Percentiles rank a stretch among this genome's conserved stretches.
These are phyloP conservation scores for Dichetophora obliterata DNA, from an alignment of 2,888 invertebrate species.

Conservation along the genomic window DNA sequence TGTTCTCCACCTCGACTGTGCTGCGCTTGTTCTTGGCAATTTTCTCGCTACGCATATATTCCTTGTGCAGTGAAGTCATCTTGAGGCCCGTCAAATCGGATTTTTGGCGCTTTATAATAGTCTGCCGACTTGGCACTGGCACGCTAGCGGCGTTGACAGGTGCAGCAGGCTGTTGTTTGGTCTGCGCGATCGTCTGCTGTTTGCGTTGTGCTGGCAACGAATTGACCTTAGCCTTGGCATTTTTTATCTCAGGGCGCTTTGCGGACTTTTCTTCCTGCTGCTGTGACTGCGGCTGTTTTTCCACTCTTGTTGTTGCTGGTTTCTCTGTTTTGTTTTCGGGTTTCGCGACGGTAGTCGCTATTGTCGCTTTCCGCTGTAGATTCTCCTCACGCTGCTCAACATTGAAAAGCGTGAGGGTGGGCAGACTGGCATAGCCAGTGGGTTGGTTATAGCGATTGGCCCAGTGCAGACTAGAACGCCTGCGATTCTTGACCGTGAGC, in stretches of 20 bases:
- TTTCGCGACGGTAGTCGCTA: slow-evolving; percentile 4
- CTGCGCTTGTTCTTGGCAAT: slow-evolving; percentile 54
- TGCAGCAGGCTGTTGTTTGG: slow-evolving; percentile 37
- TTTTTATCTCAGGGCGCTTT: slow-evolving; percentile 64
- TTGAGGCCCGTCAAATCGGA: slow-evolving; percentile 76
- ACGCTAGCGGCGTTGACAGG: slow-evolving; percentile 7
- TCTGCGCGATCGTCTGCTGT: slow-evolving; percentile 12
- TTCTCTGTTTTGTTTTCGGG: slow-evolving; percentile 27
- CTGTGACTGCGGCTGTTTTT: background rate
- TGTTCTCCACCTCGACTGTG: slow-evolving; percentile 21
- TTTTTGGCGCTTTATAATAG: slow-evolving; percentile 72
- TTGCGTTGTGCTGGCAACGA: slow-evolving; percentile 60
- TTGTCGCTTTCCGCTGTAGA: slow-evolving; percentile 32
- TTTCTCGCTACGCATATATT: slow-evolving; percentile 69
- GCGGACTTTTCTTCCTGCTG: slow-evolving; percentile 29
- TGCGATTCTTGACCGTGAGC: slow-evolving; percentile 87
- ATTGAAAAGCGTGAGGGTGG: slow-evolving; percentile 74
- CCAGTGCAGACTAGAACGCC: slow-evolving; percentile 80
- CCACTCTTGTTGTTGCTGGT: background rate
- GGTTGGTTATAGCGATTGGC: slow-evolving; percentile 85
- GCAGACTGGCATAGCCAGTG: slow-evolving; percentile 85
- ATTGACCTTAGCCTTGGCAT: slow-evolving; percentile 67
- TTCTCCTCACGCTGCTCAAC: slow-evolving; percentile 66
- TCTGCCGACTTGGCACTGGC: slow-evolving; percentile 52
- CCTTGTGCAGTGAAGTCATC: slow-evolving; percentile 69